Evolutionary conservation across 2,888 invertebrate species (phyloP).

Genomic region (Pegoplata infirma): DNA sequence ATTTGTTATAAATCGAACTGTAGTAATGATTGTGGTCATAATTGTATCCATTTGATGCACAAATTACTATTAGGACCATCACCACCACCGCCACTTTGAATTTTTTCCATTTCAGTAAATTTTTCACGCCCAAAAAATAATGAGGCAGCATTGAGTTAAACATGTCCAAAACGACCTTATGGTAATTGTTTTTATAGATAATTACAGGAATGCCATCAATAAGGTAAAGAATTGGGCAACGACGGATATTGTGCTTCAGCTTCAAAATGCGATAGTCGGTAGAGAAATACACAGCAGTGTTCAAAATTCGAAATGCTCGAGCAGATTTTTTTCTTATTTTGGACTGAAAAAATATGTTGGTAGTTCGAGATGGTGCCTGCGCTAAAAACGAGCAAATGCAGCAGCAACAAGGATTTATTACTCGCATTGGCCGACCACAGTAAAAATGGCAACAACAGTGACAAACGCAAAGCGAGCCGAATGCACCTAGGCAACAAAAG

Average conservation of each 20-base stretch:
- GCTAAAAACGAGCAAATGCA: neutral
- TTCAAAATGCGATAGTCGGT: neutral
- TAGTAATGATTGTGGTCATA: conserved; percentile 17
- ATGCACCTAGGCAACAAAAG: neutral
- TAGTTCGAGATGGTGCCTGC: neutral
- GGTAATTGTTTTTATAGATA: conserved; percentile 8
- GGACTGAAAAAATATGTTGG: conserved; percentile 4
- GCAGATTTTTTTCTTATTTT: neutral
- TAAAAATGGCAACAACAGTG: conserved; percentile 23
- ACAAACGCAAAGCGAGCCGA: neutral
- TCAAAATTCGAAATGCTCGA: neutral
- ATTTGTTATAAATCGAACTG: conserved; percentile 20
- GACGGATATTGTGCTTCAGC: conserved; percentile 10
- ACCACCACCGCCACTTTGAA: conserved; percentile 16
- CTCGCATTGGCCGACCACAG: conserved; percentile 3
- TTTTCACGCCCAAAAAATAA: conserved; percentile 21
- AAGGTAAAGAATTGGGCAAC: neutral
- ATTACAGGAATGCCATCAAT: neutral
- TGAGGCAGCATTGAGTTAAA: conserved; percentile 10
- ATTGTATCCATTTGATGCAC: conserved; percentile 26
- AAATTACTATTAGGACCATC: conserved; percentile 37
- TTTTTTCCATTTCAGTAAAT: conserved; percentile 20
- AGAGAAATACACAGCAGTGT: neutral
- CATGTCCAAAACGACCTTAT: neutral
- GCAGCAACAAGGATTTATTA: neutral